phyloP scores from a whole-genome alignment of 2,113 vertebrate genomes.

The Xiphorhynchus elegans region DNA sequence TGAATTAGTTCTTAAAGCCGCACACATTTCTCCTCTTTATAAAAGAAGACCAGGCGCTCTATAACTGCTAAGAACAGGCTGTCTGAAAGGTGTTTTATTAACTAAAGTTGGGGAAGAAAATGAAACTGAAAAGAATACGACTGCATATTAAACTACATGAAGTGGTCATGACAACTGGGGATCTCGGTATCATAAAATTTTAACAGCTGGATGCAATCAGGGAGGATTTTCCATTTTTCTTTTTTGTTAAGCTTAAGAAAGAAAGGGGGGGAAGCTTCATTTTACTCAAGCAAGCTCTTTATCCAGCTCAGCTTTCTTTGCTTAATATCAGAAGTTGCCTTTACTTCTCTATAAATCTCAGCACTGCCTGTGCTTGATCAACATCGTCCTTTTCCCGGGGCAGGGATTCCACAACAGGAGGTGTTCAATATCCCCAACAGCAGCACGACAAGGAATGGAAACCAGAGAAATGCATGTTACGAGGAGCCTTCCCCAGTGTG shows the following conservation, averaged over 20 bases:
- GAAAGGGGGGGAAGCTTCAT: neutral
- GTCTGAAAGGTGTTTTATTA: slow-evolving; percentile 67
- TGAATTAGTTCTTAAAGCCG: neutral
- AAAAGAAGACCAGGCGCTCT: slow-evolving; percentile 11
- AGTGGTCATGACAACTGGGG: slow-evolving; percentile 53
- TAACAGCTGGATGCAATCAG: slow-evolving; percentile 60
- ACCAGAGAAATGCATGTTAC: neutral
- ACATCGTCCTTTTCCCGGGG: accelerated
- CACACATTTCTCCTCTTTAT: neutral
- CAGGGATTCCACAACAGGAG: neutral
- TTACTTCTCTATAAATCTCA: slow-evolving; percentile 33
- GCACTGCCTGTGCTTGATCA: neutral
- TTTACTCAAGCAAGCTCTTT: neutral
- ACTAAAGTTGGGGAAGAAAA: slow-evolving; percentile 57
- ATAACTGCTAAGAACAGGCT: slow-evolving; percentile 30
- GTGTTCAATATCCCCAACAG: slow-evolving; percentile 22
- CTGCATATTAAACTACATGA: slow-evolving; percentile 52
- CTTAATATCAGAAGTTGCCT: slow-evolving; percentile 27
- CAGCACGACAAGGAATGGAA: neutral
- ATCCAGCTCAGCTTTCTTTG: slow-evolving; percentile 24
- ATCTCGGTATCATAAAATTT: slow-evolving; percentile 57
- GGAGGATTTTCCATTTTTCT: slow-evolving; percentile 28
- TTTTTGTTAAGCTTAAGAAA: neutral
- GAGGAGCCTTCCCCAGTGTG: neutral
- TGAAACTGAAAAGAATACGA: slow-evolving; percentile 65